Evolutionary conservation across 2,888 invertebrate species (phyloP).

Genomic region (Oligia fasciuncula): DNA sequence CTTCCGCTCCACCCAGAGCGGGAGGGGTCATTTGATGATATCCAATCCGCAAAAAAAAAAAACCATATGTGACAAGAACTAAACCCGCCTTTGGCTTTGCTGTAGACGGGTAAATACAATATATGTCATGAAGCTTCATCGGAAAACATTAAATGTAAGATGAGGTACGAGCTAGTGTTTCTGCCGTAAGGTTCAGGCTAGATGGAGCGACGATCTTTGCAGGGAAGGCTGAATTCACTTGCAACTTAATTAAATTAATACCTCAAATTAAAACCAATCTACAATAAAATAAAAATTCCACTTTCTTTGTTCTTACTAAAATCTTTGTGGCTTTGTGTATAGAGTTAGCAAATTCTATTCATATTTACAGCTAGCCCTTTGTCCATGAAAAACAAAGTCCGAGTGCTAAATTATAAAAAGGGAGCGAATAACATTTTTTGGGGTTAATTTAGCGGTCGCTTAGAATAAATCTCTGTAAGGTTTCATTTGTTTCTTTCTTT

Average conservation of each 20-base stretch:
- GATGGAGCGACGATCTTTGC: neutral
- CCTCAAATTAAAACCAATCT: too few species aligned
- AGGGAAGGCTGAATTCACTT: too few species aligned
- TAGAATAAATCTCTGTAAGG: slow-evolving; percentile 78
- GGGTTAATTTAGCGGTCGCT: slow-evolving; percentile 77
- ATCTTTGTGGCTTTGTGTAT: slow-evolving; percentile 21
- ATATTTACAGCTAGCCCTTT: slow-evolving; percentile 61
- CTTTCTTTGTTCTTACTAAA: slow-evolving; percentile 31
- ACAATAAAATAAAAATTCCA: slow-evolving; percentile 3
- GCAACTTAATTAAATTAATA: too few species aligned
- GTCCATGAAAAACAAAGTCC: slow-evolving; percentile 70
- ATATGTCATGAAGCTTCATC: neutral
- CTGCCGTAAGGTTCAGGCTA: neutral
- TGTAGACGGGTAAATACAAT: neutral
- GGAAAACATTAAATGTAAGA: neutral
- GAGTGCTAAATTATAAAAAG: slow-evolving; percentile 78
- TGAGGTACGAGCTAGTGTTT: neutral
- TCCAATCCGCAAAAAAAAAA: too few species aligned
- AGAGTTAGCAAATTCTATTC: slow-evolving; percentile 47
- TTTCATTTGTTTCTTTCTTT: slow-evolving; percentile 73
- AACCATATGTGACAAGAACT: neutral
- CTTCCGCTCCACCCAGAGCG: too few species aligned
- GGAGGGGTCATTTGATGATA: too few species aligned
- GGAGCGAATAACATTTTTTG: slow-evolving; percentile 74
- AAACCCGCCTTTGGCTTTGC: neutral